Evolutionary conservation across 2,113 vertebrate species (phyloP).

Genomic region (Pimephales promelas): DNA sequence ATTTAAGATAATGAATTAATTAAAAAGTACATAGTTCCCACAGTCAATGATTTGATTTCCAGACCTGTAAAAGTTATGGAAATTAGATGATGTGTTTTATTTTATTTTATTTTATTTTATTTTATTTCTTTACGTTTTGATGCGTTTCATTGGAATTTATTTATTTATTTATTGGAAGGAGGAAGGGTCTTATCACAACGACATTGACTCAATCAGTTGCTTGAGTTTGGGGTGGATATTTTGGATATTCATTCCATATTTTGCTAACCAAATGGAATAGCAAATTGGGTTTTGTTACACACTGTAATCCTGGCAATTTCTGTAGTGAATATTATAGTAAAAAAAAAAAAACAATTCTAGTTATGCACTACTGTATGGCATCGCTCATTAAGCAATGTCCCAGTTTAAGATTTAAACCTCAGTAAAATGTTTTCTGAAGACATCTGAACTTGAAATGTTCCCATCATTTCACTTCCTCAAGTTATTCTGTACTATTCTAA

Average conservation of each 20-base stretch:
- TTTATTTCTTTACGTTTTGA: background rate
- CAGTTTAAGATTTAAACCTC: background rate
- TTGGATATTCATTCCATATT: background rate
- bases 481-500: conserved; percentile 41
- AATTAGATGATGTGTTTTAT: background rate
- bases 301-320: background rate
- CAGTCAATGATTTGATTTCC: background rate
- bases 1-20: background rate
- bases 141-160: too few relatives aligned
- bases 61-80: background rate
- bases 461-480: background rate
- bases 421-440: background rate
- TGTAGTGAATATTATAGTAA: background rate
- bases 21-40: background rate
- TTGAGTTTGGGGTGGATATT: background rate
- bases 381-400: background rate
- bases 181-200: background rate
- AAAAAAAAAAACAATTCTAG: too few relatives aligned
- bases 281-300: background rate
- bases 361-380: background rate
- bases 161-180: background rate
- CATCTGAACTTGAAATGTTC: background rate
- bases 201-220: background rate
- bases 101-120: too few relatives aligned
- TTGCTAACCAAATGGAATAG: background rate